Percentiles rank a stretch among this genome's conserved stretches.
These are phyloP conservation scores for Meloidogyne hapla DNA, from an alignment of 1,140 invertebrate species.

Conservation along the genomic window DNA sequence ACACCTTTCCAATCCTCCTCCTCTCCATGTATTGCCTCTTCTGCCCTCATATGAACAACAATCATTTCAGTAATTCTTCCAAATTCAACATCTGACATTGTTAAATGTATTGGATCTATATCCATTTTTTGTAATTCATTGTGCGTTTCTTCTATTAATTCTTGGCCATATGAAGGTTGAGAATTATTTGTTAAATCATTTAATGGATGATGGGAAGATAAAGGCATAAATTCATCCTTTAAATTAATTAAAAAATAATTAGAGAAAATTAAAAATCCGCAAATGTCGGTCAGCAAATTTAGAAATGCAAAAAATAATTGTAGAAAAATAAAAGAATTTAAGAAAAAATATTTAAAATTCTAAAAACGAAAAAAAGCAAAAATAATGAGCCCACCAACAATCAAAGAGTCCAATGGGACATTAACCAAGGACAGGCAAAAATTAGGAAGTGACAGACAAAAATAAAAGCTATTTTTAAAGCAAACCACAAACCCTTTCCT, in stretches of 20 bases:
- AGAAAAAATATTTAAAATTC: no score
- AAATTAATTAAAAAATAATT: neutral
- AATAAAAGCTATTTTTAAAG: no score
- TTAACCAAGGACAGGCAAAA: no score
- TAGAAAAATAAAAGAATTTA: no score
- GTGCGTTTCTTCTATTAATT: slow-evolving; percentile 22
- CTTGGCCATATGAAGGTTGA: slow-evolving; percentile 17
- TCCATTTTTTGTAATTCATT: slow-evolving; percentile 27
- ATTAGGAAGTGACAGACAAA: no score
- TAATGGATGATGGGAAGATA: slow-evolving; percentile 65
- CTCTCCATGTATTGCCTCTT: slow-evolving; percentile 72
- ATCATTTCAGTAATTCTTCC: slow-evolving; percentile 87
- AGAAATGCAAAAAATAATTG: no score
- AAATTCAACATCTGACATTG: slow-evolving; percentile 90
- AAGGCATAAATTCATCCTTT: slow-evolving; percentile 35
- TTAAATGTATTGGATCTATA: slow-evolving; percentile 70
- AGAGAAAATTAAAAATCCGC: no score
- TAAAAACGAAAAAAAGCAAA: no score
- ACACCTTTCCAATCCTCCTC: slow-evolving; percentile 71
- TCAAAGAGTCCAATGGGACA: no score
- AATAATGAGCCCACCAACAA: no score
- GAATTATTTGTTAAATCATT: slow-evolving; percentile 27
- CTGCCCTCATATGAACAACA: slow-evolving; percentile 80
- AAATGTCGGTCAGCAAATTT: no score
- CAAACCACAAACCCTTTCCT: no score